Conservation (phyloP, 2,888 invertebrate genomes). For the Sycophila texana region DNA sequence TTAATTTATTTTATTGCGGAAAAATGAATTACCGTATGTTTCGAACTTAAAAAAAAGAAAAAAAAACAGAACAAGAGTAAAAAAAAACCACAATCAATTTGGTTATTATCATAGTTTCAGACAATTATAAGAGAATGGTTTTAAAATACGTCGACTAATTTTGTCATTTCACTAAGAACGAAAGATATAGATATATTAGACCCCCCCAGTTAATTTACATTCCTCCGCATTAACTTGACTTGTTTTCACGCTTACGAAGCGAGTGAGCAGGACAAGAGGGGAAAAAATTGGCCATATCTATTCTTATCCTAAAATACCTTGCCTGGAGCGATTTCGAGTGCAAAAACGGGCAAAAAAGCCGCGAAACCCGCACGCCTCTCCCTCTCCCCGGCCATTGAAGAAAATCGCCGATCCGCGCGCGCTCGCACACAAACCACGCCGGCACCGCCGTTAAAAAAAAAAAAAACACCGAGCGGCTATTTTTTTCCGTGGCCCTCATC, state of each 20-base stretch:
- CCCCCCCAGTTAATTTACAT: slow-evolving; percentile 11
- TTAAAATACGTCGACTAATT: neutral
- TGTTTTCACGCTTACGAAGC: slow-evolving; percentile 8
- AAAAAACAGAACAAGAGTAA: neutral
- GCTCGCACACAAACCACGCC: neutral
- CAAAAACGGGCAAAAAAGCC: neutral
- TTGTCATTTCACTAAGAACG: neutral
- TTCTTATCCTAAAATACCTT: slow-evolving; percentile 9
- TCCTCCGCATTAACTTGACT: neutral
- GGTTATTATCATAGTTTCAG: neutral
- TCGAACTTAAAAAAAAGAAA: no score
- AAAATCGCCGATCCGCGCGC: slow-evolving; percentile 14
- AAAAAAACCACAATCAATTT: slow-evolving; percentile 9
- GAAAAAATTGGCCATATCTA: neutral
- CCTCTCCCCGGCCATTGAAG: neutral
- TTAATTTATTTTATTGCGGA: no score
- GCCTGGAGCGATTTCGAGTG: neutral
- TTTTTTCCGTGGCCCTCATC: neutral
- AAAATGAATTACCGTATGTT: neutral
- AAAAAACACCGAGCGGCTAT: neutral
- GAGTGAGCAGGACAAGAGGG: neutral
- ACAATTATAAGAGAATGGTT: slow-evolving; percentile 4
- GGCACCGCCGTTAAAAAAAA: neutral
- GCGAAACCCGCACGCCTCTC: neutral
- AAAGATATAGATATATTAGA: slow-evolving; percentile 13